Evolutionary conservation across 2,888 invertebrate species (phyloP).

Genomic region (Mythimna vitellina): DNA sequence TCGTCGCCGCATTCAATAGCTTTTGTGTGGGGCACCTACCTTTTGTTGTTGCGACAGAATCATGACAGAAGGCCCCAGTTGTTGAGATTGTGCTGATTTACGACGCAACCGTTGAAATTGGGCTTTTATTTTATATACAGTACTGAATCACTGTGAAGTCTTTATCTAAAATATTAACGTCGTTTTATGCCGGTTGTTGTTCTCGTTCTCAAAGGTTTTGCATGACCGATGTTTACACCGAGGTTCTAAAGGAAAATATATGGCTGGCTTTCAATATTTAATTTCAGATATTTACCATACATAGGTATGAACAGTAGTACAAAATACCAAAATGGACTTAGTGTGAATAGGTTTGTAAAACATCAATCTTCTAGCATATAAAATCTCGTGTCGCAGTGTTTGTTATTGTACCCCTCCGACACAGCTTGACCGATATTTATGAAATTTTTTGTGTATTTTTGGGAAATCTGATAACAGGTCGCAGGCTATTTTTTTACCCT

Average conservation of each 20-base stretch:
- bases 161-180: conserved; percentile 66
- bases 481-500: too few relatives aligned
- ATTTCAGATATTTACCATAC: conserved; percentile 1
- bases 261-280: conserved; percentile 4
- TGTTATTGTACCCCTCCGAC: too few relatives aligned
- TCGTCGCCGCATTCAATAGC: conserved; percentile 75
- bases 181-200: conserved; percentile 62
- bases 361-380: not conserved
- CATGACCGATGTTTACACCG: conserved; percentile 41
- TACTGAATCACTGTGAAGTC: conserved; percentile 59
- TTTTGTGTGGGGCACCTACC: conserved; percentile 78
- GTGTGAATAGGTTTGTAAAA: too few relatives aligned
- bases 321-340: not conserved
- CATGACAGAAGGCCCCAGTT: conserved; percentile 75
- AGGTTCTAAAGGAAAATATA: conserved; percentile 17
- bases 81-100: conserved; percentile 78
- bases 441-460: too few relatives aligned
- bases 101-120: conserved; percentile 73
- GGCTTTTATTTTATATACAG: conserved; percentile 67
- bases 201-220: conserved; percentile 55
- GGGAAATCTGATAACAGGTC: too few relatives aligned
- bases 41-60: conserved; percentile 78
- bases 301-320: not conserved
- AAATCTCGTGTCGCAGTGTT: too few relatives aligned
- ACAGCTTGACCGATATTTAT: too few relatives aligned